A percentile compares a stretch with the other conserved stretches of the same genome.
phyloP scores from a whole-genome alignment of 2,797 vertebrate genomes.

The Dermochelys coriacea region DNA sequence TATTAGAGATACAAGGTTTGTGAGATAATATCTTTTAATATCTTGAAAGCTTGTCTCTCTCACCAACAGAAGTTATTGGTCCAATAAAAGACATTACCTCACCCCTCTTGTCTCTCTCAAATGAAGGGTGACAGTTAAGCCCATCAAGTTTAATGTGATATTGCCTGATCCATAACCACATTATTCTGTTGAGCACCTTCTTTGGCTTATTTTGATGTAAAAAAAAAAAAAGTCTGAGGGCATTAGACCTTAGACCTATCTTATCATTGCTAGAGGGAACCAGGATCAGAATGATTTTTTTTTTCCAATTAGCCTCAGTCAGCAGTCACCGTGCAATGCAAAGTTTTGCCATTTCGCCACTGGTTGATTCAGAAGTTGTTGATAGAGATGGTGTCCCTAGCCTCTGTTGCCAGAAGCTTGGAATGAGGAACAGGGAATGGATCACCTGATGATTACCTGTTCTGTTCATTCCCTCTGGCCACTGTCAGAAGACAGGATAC shows the following conservation, averaged over 20 bases:
- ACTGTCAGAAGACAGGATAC: too few relatives aligned
- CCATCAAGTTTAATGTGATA: neutral
- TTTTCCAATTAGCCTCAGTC: neutral
- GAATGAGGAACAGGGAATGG: too few relatives aligned
- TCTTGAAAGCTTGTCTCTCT: too few relatives aligned
- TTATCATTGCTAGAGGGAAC: conserved; percentile 19
- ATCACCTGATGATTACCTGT: too few relatives aligned
- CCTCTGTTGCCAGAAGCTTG: too few relatives aligned
- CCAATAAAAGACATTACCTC: neutral
- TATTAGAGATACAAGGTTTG: too few relatives aligned
- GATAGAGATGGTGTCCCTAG: too few relatives aligned
- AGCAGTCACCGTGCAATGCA: neutral
- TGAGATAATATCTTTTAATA: too few relatives aligned
- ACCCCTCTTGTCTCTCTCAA: neutral
- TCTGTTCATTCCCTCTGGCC: too few relatives aligned
- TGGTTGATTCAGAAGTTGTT: neutral
- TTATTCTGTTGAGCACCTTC: neutral
- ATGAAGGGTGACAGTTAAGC: neutral
- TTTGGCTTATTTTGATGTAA: conserved; percentile 48
- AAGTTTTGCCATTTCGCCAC: neutral
- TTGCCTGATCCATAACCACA: neutral
- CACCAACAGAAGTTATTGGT: too few relatives aligned
- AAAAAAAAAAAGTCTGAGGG: conserved; percentile 8
- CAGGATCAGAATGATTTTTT: neutral
- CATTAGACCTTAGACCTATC: conserved; percentile 1